Conservation (phyloP, 2,888 invertebrate species). For the Caenorhabditis macrosperma region DNA sequence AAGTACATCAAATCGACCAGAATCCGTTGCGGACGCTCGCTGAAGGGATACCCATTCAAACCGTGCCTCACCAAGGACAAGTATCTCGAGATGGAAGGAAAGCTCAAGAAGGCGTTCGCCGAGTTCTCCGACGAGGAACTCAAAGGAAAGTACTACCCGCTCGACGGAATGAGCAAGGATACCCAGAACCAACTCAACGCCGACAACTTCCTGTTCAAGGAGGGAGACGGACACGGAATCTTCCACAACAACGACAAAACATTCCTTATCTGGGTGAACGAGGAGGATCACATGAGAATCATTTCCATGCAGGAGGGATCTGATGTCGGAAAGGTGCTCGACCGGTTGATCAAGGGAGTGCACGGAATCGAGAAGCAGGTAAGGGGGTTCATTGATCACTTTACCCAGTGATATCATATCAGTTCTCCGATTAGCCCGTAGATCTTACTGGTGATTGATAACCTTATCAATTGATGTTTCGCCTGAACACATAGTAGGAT, state of each 20-base stretch:
- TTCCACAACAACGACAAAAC: slow-evolving; percentile 87
- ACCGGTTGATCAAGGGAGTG: slow-evolving; percentile 84
- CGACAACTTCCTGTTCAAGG: slow-evolving; percentile 97
- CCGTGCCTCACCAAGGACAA: slow-evolving; percentile 73
- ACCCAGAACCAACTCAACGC: slow-evolving; percentile 88
- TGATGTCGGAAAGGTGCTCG: slow-evolving; percentile 87
- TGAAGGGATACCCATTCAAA: slow-evolving; percentile 77
- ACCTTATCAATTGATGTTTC: no score
- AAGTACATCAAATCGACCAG: slow-evolving; percentile 94
- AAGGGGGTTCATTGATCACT: no score
- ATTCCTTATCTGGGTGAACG: slow-evolving; percentile 84
- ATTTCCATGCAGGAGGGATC: slow-evolving; percentile 86
- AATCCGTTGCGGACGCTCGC: slow-evolving; percentile 84
- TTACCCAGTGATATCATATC: no score
- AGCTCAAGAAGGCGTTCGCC: slow-evolving; percentile 78
- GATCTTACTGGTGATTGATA: no score
- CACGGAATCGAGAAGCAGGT: slow-evolving; percentile 86
- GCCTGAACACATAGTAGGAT: no score
- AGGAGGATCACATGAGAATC: slow-evolving; percentile 88
- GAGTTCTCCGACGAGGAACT: slow-evolving; percentile 85
- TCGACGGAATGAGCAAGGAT: slow-evolving; percentile 85
- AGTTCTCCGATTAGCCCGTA: no score
- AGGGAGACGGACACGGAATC: slow-evolving; percentile 87
- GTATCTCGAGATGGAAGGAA: slow-evolving; percentile 73
- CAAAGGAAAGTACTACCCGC: slow-evolving; percentile 93